Evolutionary conservation across 1,140 invertebrate genomes (phyloP).

Genomic region (Frieseomelitta varia): DNA sequence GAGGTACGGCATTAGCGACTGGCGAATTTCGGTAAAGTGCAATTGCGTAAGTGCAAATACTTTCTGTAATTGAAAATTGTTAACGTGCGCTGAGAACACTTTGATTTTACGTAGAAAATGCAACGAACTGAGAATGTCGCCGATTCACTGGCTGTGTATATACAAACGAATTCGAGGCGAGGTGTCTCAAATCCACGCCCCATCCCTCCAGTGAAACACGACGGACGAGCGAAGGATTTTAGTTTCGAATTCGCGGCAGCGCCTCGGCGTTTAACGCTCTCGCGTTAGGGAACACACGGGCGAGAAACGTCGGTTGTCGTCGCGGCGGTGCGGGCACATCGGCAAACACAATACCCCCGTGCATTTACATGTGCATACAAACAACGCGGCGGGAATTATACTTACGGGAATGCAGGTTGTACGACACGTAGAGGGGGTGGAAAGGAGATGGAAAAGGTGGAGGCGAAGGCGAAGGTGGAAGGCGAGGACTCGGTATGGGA

Average conservation of each 20-base stretch:
- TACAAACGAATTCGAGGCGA: no score
- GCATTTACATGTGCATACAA: constrained; percentile 76
- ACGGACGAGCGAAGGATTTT: neutral
- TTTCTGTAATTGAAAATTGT: no score
- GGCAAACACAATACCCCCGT: constrained; percentile 72
- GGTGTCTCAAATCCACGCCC: no score
- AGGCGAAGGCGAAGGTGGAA: constrained; percentile 29
- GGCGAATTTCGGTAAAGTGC: no score
- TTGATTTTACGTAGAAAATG: no score
- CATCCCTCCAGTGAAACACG: no score
- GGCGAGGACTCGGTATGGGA: constrained; percentile 46
- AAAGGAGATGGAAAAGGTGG: constrained; percentile 31
- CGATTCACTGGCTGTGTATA: no score
- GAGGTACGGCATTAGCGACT: no score
- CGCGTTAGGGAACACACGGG: constrained; percentile 30
- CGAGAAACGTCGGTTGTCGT: constrained; percentile 24
- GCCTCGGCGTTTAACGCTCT: constrained; percentile 23
- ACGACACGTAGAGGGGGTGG: constrained; percentile 9
- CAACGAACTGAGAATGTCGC: no score
- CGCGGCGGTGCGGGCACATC: constrained; percentile 56
- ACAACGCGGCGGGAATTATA: constrained; percentile 72
- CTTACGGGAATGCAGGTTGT: constrained; percentile 63
- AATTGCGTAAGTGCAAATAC: no score
- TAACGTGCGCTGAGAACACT: no score
- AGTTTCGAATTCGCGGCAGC: constrained; percentile 20